Conservation (phyloP, 1,140 invertebrate genomes). For the Patella vulgata region DNA sequence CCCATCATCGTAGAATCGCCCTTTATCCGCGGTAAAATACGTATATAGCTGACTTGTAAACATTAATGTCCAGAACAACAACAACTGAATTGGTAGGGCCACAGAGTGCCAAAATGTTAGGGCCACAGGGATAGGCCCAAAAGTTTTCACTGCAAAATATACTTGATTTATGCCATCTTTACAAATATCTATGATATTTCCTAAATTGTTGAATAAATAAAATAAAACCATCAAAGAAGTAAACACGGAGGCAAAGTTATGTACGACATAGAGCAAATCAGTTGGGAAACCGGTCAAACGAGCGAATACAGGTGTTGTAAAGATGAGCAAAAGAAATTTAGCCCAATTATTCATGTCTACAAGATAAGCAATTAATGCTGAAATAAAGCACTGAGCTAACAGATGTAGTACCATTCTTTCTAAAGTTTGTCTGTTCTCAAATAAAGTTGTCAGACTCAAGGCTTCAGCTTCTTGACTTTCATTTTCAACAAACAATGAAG, state of each 20-base stretch:
- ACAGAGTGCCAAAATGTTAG: constrained; percentile 64
- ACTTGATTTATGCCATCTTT: constrained; percentile 54
- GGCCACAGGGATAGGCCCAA: constrained; percentile 64
- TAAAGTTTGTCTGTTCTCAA: constrained; percentile 50
- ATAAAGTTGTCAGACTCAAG: constrained; percentile 41
- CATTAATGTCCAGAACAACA: constrained; percentile 68
- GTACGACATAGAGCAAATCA: constrained; percentile 65
- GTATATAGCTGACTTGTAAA: constrained; percentile 65
- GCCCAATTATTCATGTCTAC: constrained; percentile 67
- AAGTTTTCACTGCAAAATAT: constrained; percentile 49
- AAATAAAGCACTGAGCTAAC: constrained; percentile 65
- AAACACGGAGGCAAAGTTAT: constrained; percentile 68
- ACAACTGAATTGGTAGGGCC: constrained; percentile 67
- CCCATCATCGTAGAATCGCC: constrained; percentile 50
- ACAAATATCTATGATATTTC: constrained; percentile 63
- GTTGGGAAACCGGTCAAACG: constrained; percentile 67
- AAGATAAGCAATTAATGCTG: constrained; percentile 66
- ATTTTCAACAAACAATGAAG: constrained; percentile 66
- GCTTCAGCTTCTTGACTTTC: constrained; percentile 51
- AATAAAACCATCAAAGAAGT: constrained; percentile 65
- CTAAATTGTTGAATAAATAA: constrained; percentile 68
- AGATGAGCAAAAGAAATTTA: constrained; percentile 64
- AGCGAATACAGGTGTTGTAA: constrained; percentile 69
- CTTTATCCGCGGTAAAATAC: constrained; percentile 33
- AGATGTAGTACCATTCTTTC: constrained; percentile 63